phyloP scores from a whole-genome alignment of 1,140 invertebrate species.

The Ceratoteleas bidentatus region DNA sequence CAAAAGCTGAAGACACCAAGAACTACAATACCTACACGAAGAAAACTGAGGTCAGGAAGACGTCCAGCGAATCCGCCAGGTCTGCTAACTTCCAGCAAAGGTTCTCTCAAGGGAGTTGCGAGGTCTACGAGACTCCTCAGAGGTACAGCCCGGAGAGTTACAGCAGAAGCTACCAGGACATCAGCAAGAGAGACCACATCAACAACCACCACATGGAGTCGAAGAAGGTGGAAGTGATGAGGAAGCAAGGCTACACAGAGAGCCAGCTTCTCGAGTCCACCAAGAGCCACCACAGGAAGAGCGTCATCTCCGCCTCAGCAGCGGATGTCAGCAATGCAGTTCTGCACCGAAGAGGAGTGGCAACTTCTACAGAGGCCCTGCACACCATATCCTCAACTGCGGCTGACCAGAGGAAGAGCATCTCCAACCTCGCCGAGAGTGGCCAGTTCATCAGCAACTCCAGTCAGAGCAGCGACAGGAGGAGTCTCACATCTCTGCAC shows the following conservation, averaged over 20 bases:
- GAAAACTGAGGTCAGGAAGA: conserved; percentile 71
- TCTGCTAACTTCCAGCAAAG: conserved; percentile 77
- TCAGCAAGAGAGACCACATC: conserved; percentile 71
- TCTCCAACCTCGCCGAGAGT: conserved; percentile 87
- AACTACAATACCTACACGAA: conserved; percentile 84
- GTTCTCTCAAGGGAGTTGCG: conserved; percentile 53
- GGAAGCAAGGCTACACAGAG: conserved; percentile 36
- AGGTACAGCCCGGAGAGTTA: conserved; percentile 51
- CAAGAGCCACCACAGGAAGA: conserved; percentile 86
- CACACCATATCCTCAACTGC: conserved; percentile 88
- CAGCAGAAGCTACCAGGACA: conserved; percentile 52
- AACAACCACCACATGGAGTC: conserved; percentile 71
- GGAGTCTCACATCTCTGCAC: conserved; percentile 89
- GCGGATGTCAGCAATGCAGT: conserved; percentile 88
- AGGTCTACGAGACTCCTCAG: conserved; percentile 11
- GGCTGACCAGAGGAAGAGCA: conserved; percentile 89
- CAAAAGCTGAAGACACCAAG: conserved; percentile 21
- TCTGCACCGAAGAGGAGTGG: conserved; percentile 86
- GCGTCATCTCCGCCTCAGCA: conserved; percentile 86
- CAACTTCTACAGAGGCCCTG: conserved; percentile 83
- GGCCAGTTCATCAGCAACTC: conserved; percentile 85
- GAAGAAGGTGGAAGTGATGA: conserved; percentile 51
- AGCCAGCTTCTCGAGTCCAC: conserved; percentile 58
- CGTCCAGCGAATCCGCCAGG: conserved; percentile 71
- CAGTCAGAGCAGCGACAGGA: conserved; percentile 85